Percentiles rank a stretch among this genome's conserved stretches.
Evolutionary conservation across 1,140 invertebrate genomes (phyloP).

Genomic region (Drosophila fuyamai): DNA sequence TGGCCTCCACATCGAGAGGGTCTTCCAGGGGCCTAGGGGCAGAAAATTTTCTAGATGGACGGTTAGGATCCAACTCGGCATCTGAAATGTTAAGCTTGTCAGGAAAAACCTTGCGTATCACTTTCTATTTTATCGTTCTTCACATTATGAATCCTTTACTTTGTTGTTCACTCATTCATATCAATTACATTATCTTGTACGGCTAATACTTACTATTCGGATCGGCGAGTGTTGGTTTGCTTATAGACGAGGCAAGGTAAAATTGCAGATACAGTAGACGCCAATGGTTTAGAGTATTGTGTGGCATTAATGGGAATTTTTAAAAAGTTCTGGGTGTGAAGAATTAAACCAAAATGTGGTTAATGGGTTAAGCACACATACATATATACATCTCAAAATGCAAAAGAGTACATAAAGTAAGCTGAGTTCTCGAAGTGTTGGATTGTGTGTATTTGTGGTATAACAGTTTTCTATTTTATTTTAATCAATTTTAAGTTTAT

Average conservation of each 20-base stretch:
- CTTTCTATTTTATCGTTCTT: neutral
- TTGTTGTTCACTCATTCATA: neutral
- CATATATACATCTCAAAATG: constrained; percentile 54
- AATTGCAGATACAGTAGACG: constrained; percentile 72
- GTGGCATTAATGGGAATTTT: constrained; percentile 49
- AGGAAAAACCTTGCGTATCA: constrained; percentile 5
- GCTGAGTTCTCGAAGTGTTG: constrained; percentile 25
- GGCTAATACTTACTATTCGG: constrained; percentile 58
- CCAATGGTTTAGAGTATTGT: constrained; percentile 64
- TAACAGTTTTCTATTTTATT: neutral
- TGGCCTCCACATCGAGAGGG: constrained; percentile 85
- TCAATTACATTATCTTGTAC: constrained; percentile 23
- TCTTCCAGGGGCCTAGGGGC: constrained; percentile 86
- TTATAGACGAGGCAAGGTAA: constrained; percentile 56
- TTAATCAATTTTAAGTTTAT: neutral
- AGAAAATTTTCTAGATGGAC: constrained; percentile 88
- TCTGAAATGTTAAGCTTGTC: constrained; percentile 62
- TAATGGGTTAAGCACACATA: constrained; percentile 51
- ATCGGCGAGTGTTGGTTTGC: constrained; percentile 17
- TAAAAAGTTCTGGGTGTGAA: constrained; percentile 32
- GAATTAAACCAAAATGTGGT: constrained; percentile 38
- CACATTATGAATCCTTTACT: constrained; percentile 6
- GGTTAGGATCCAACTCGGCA: constrained; percentile 87
- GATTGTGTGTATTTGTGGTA: constrained; percentile 8
- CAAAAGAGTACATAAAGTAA: constrained; percentile 38